phyloP scores from a whole-genome alignment of 2,113 vertebrate species.

The Erpornis zantholeuca region DNA sequence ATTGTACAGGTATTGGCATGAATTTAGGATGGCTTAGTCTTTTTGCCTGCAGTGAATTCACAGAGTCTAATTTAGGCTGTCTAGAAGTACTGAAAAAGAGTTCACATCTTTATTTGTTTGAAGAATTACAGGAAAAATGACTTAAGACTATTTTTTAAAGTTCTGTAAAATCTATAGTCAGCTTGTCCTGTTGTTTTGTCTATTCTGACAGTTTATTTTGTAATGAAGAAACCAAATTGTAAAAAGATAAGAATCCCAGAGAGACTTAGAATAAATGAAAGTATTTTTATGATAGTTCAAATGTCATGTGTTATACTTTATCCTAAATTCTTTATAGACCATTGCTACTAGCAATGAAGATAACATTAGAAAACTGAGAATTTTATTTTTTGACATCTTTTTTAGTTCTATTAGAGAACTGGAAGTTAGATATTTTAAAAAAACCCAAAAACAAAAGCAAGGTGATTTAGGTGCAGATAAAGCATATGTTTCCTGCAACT shows the following conservation, averaged over 20 bases:
- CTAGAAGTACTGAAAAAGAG: not conserved
- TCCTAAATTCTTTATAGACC: not conserved
- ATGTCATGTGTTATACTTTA: not conserved
- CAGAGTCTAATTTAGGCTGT: not conserved
- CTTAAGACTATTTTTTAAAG: not conserved
- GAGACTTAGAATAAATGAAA: not conserved
- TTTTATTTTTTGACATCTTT: not conserved
- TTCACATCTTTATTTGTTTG: not conserved
- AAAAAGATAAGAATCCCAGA: not conserved
- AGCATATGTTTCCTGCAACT: not conserved
- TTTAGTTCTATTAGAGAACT: not conserved
- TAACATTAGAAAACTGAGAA: not conserved
- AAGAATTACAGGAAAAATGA: not conserved
- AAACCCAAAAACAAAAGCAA: too few relatives aligned
- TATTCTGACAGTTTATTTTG: not conserved
- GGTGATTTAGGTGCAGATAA: not conserved
- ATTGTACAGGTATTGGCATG: not conserved
- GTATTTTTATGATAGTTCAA: not conserved
- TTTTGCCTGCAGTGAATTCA: not conserved
- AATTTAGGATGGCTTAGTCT: not conserved
- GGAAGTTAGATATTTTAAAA: not conserved
- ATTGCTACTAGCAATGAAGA: not conserved
- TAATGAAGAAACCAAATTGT: not conserved
- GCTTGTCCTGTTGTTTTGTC: not conserved
- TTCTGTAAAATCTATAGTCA: not conserved